phyloP scores from a whole-genome alignment of 1,140 invertebrate species.

The Onthophagus taurus region DNA sequence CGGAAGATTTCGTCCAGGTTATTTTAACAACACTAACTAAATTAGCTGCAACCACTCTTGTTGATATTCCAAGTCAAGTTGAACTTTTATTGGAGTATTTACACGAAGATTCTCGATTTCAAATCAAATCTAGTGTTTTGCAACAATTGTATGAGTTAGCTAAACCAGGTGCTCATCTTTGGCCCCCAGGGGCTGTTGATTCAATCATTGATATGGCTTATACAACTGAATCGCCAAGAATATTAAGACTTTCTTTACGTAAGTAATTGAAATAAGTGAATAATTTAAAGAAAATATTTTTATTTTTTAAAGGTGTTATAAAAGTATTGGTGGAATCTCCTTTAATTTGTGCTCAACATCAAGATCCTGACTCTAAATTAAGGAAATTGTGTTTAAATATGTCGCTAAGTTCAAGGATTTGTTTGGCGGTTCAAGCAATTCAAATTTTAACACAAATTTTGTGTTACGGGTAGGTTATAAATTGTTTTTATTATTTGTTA shows the following conservation, averaged over 20 bases:
- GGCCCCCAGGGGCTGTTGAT: conserved; percentile 56
- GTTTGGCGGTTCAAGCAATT: conserved; percentile 57
- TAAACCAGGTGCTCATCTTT: conserved; percentile 67
- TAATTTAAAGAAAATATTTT: not conserved
- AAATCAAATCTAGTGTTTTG: conserved; percentile 66
- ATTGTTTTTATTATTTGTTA: not conserved
- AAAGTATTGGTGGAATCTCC: conserved; percentile 47
- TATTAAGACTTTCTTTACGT: conserved; percentile 37
- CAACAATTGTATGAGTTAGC: conserved; percentile 68
- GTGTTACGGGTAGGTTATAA: conserved; percentile 49
- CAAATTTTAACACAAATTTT: conserved; percentile 56
- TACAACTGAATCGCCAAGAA: conserved; percentile 23
- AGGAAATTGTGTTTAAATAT: conserved; percentile 44
- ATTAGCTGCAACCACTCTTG: conserved; percentile 76
- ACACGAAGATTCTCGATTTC: conserved; percentile 52
- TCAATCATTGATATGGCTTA: conserved; percentile 32
- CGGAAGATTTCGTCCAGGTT: conserved; percentile 76
- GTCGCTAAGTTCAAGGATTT: conserved; percentile 51
- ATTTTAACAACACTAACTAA: conserved; percentile 82
- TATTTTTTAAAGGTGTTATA: conserved; percentile 33
- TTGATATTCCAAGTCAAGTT: conserved; percentile 80
- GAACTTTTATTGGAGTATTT: conserved; percentile 48
- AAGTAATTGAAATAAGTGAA: conserved; percentile 7
- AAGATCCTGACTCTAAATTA: conserved; percentile 42
- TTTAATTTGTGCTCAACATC: conserved; percentile 43